A percentile compares a stretch with the other conserved stretches of the same genome.
Conservation (phyloP, 2,113 vertebrate species). For the Forbesichthys agassizii region DNA sequence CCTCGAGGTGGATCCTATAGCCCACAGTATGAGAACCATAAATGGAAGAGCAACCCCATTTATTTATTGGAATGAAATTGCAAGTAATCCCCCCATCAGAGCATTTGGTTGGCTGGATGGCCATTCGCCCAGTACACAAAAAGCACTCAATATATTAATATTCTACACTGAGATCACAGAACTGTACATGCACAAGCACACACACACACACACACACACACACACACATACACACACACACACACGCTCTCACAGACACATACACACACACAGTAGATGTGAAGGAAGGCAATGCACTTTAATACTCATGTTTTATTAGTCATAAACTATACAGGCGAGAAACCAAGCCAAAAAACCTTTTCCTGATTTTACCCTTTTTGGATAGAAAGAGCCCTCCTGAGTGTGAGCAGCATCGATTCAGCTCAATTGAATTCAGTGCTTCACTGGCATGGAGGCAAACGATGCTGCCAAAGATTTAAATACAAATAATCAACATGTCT, state of each 20-base stretch:
- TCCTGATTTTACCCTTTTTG: constrained; percentile 49
- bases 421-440: constrained; percentile 20
- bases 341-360: constrained; percentile 41
- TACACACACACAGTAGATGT: background rate
- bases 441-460: constrained; percentile 20
- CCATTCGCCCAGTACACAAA: constrained; percentile 39
- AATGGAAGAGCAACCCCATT: constrained; percentile 6
- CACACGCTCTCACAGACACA: background rate
- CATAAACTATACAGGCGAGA: constrained; percentile 32
- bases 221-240: background rate
- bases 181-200: constrained; percentile 3
- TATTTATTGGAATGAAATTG: background rate
- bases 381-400: constrained; percentile 41
- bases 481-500: constrained; percentile 28
- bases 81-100: constrained; percentile 22
- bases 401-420: constrained; percentile 38
- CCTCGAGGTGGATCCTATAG: no score
- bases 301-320: constrained; percentile 45
- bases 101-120: constrained; percentile 11
- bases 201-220: background rate
- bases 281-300: constrained; percentile 23
- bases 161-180: constrained; percentile 29
- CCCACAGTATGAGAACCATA: no score
- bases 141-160: constrained; percentile 45
- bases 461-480: constrained; percentile 15